Conservation (phyloP, 1,140 invertebrate species). For the Anadara kagoshimensis region DNA sequence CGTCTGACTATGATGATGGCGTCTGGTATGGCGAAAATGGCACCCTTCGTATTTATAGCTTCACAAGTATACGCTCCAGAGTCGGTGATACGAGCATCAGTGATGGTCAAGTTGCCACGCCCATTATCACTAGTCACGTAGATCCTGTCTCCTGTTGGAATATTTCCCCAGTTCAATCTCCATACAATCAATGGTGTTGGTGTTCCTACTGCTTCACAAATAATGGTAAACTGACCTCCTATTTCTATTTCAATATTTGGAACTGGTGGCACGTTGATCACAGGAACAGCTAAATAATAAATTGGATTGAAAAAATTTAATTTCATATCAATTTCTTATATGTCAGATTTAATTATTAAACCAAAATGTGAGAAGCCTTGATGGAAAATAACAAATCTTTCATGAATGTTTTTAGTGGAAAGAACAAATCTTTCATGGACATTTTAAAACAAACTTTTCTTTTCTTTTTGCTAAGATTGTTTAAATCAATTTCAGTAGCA, state of each 20-base stretch:
- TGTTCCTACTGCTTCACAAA: slow-evolving; percentile 90
- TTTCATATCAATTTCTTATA: neutral
- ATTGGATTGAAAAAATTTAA: neutral
- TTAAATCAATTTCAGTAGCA: too few relatives aligned
- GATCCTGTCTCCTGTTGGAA: slow-evolving; percentile 88
- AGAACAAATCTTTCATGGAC: too few relatives aligned
- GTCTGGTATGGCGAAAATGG: slow-evolving; percentile 91
- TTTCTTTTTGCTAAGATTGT: too few relatives aligned
- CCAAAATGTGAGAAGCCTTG: neutral
- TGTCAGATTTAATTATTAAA: neutral
- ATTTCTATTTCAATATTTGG: slow-evolving; percentile 79
- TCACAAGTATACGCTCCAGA: slow-evolving; percentile 99
- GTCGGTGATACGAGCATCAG: slow-evolving; percentile 81
- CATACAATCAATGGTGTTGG: slow-evolving; percentile 94
- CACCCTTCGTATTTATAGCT: slow-evolving; percentile 90
- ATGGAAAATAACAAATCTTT: too few relatives aligned
- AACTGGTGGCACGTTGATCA: slow-evolving; percentile 81
- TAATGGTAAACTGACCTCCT: slow-evolving; percentile 85
- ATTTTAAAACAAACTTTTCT: too few relatives aligned
- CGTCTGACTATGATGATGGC: slow-evolving; percentile 88
- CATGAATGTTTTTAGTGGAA: too few relatives aligned
- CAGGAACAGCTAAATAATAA: slow-evolving; percentile 75
- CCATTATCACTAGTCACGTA: slow-evolving; percentile 83
- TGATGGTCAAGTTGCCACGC: slow-evolving; percentile 87
- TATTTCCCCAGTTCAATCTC: slow-evolving; percentile 97